phyloP scores from a whole-genome alignment of 2,888 invertebrate genomes.

The Drosophila vallismaia region DNA sequence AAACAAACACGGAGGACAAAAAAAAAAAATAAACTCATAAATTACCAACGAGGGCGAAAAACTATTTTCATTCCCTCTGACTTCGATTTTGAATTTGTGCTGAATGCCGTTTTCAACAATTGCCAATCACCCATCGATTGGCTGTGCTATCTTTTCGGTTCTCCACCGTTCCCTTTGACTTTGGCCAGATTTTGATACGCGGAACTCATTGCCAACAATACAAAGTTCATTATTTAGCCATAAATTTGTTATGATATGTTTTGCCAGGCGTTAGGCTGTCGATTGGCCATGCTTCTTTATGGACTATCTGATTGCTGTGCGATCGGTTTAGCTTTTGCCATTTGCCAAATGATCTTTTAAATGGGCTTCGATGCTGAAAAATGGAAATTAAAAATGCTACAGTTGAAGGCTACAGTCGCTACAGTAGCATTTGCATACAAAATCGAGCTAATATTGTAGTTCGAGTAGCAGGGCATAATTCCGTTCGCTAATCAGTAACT shows the following conservation, averaged over 20 bases:
- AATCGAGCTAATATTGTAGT: constrained; percentile 24
- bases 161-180: constrained; percentile 49
- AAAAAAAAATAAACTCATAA: constrained; percentile 64
- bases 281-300: constrained; percentile 38
- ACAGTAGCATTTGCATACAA: constrained; percentile 33
- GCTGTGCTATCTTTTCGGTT: constrained; percentile 45
- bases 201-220: constrained; percentile 75
- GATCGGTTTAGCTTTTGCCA: constrained; percentile 46
- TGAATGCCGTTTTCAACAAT: constrained; percentile 46
- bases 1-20: neutral
- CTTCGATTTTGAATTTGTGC: constrained; percentile 28
- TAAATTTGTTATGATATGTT: constrained; percentile 75
- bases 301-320: constrained; percentile 7
- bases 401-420: constrained; percentile 36
- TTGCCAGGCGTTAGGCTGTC: constrained; percentile 42
- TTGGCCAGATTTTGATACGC: constrained; percentile 58
- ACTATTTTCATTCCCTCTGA: constrained; percentile 31
- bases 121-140: constrained; percentile 49
- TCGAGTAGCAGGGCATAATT: constrained; percentile 17
- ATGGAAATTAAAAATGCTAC: constrained; percentile 38
- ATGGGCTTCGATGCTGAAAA: constrained; percentile 32
- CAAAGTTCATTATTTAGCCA: constrained; percentile 81
- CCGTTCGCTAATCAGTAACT: constrained; percentile 25
- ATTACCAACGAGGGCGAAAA: constrained; percentile 50
- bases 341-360: constrained; percentile 49